phyloP scores from a whole-genome alignment of 2,113 vertebrate genomes.

The Terrapene triunguis region DNA sequence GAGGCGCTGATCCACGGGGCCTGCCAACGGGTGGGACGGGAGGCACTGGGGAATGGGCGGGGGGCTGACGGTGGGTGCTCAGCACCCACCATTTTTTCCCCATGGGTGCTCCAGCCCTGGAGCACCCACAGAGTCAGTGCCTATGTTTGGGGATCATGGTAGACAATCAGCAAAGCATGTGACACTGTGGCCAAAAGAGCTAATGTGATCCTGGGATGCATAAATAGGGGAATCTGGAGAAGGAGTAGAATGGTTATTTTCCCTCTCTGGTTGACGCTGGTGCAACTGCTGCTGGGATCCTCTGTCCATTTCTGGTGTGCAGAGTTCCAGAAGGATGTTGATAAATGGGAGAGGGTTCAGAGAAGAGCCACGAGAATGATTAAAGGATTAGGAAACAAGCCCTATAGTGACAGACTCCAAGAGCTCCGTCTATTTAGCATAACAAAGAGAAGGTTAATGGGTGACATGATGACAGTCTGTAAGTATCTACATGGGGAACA shows the following conservation, averaged over 20 bases:
- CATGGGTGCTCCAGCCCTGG: too few species aligned
- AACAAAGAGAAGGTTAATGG: background rate
- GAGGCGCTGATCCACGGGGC: too few species aligned
- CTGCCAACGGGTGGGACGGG: too few species aligned
- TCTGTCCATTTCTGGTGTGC: background rate
- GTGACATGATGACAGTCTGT: background rate
- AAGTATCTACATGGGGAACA: background rate
- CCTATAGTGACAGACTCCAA: background rate
- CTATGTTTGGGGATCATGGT: background rate
- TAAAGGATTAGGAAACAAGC: background rate
- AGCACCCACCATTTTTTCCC: too few species aligned
- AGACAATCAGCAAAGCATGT: background rate
- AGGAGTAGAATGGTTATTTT: background rate
- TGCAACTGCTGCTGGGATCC: background rate
- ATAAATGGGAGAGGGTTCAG: background rate
- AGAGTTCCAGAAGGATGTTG: background rate
- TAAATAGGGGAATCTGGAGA: background rate
- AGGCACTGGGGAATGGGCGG: too few species aligned
- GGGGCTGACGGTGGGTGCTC: too few species aligned
- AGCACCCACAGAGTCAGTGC: too few species aligned
- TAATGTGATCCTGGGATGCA: background rate
- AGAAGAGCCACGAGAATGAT: background rate
- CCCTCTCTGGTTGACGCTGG: background rate
- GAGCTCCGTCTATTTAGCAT: background rate
- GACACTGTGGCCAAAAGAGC: background rate